These are phyloP conservation scores for Danaus plexippus DNA, from an alignment of 1,140 invertebrate genomes.

Conservation along the genomic window DNA sequence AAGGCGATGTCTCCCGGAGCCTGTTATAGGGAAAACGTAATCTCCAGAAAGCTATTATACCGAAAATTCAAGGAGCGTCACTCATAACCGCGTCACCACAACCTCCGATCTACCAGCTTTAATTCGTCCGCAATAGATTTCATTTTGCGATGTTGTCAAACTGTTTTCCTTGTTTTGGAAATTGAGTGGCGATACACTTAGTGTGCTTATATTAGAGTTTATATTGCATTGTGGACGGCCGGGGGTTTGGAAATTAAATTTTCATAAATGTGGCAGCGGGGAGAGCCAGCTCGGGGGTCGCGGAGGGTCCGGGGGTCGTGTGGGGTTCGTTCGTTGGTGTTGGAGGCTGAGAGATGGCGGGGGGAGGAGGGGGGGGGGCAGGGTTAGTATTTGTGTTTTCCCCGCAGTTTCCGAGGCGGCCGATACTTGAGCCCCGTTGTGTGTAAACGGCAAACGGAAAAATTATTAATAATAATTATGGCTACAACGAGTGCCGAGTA, in stretches of 20 bases:
- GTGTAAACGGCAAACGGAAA: slow-evolving; percentile 44
- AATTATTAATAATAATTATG: slow-evolving; percentile 65
- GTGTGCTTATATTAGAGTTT: slow-evolving; percentile 46
- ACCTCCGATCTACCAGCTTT: slow-evolving; percentile 25
- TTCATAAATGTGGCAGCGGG: slow-evolving; percentile 54
- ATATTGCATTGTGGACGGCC: slow-evolving; percentile 43
- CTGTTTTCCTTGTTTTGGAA: slow-evolving; percentile 32
- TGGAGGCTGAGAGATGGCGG: slow-evolving; percentile 11
- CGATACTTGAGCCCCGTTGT: slow-evolving; percentile 44
- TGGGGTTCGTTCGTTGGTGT: too few relatives aligned
- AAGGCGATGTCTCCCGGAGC: slow-evolving; percentile 41
- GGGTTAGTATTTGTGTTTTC: slow-evolving; percentile 49
- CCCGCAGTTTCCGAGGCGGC: slow-evolving; percentile 45
- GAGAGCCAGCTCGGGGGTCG: slow-evolving; percentile 9
- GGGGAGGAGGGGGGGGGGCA: slow-evolving; percentile 17
- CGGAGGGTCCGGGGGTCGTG: slow-evolving; percentile 7
- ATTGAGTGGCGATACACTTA: slow-evolving; percentile 51
- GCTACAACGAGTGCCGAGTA: slow-evolving; percentile 32
- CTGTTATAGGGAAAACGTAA: slow-evolving; percentile 60
- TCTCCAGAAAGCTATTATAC: slow-evolving; percentile 60
- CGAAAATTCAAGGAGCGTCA: slow-evolving; percentile 50
- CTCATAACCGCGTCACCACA: slow-evolving; percentile 33
- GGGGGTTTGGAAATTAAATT: slow-evolving; percentile 57
- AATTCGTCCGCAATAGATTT: slow-evolving; percentile 34
- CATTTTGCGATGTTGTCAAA: slow-evolving; percentile 33